Evolutionary conservation across 2,113 vertebrate species (phyloP).

Genomic region (Neolamprologus ventralis): DNA sequence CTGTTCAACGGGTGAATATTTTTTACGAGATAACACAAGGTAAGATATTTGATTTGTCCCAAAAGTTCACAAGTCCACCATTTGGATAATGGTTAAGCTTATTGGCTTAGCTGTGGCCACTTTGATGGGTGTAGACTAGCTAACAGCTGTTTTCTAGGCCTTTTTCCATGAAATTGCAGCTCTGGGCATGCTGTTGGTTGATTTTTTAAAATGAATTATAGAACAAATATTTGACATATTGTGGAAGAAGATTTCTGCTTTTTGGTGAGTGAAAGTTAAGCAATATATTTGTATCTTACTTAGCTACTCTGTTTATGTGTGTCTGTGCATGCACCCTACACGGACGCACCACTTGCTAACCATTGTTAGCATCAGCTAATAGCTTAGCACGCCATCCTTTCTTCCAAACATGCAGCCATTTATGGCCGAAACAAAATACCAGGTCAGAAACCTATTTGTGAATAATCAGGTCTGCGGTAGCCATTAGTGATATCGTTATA

Average conservation of each 20-base stretch:
- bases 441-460: neutral
- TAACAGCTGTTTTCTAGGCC: neutral
- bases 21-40: neutral
- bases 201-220: neutral
- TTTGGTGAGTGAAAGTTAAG: neutral
- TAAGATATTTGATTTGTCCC: neutral
- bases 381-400: neutral
- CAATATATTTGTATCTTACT: neutral
- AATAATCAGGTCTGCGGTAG: neutral
- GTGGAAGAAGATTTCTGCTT: neutral
- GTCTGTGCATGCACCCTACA: neutral
- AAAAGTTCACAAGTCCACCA: neutral
- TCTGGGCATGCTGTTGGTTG: neutral
- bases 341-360: neutral
- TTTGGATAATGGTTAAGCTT: neutral
- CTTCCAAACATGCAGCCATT: neutral
- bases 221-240: neutral
- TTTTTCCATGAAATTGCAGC: fast-evolving
- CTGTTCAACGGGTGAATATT: neutral
- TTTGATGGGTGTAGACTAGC: neutral
- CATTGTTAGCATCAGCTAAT: neutral
- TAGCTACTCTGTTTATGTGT: neutral
- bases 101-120: neutral
- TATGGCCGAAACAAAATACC: neutral
- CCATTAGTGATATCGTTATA: neutral